Percentiles rank a stretch among this genome's conserved stretches.
Conservation (phyloP, 1,140 invertebrate species). For the Manduca sexta region DNA sequence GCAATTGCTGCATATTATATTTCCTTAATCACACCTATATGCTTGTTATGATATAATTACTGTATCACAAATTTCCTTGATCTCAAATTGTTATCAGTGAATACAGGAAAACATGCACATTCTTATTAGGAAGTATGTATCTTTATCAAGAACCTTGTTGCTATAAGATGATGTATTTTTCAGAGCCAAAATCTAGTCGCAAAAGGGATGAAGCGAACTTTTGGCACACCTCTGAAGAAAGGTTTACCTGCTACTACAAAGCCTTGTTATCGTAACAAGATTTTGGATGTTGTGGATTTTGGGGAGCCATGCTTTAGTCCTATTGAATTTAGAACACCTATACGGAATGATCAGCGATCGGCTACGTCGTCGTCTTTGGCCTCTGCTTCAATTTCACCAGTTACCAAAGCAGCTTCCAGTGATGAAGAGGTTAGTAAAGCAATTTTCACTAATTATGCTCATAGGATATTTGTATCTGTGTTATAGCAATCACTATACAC, state of each 20-base stretch:
- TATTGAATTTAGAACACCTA: conserved; percentile 46
- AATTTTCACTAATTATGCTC: too few species aligned
- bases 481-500: too few species aligned
- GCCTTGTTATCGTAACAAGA: conserved; percentile 48
- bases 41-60: too few species aligned
- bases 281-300: conserved; percentile 50
- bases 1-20: too few species aligned
- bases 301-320: conserved; percentile 52
- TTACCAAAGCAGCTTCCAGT: conserved; percentile 41
- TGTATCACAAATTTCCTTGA: too few species aligned
- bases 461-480: too few species aligned
- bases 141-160: too few species aligned
- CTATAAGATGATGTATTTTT: conserved; percentile 3
- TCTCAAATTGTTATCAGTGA: neutral
- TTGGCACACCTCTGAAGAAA: conserved; percentile 50
- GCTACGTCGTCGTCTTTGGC: conserved; percentile 42
- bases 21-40: too few species aligned
- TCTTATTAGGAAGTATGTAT: too few species aligned
- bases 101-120: neutral
- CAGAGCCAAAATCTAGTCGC: conserved; percentile 44
- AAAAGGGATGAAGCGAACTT: conserved; percentile 59
- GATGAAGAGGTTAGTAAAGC: conserved; percentile 49
- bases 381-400: conserved; percentile 49
- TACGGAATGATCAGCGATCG: conserved; percentile 25
- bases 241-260: conserved; percentile 19